Base-by-base conservation (phyloP, 2,113 vertebrate genomes). In the Bolborhynchus lineola region DNA sequence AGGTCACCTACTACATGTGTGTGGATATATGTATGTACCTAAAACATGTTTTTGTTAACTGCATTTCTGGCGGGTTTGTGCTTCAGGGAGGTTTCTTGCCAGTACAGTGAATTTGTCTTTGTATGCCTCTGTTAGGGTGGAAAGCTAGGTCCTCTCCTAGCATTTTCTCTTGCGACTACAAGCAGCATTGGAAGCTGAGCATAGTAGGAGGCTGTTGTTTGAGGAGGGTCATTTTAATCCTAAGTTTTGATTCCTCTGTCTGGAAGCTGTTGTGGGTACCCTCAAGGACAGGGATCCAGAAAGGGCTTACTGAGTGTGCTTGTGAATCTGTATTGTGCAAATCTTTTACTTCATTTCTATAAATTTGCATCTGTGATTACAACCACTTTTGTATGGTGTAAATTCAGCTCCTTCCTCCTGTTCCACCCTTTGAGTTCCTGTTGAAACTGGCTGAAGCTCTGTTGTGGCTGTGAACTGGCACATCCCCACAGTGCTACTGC, bases 291-390 rank as follows among this genome's bases (percentile, higher is more conserved):
- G 78, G 31, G 33, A 1, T 41, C 39, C 60, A 84, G 29, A 3
- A 53, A 8, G 23, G 5, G 26, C 53, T 60, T 6, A 2, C 52
- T 69, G 39, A 5, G 63, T 2, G 0, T 6, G 5, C 41, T 31
- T 19, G 35, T 1, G 0, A 5, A 0, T 4, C 10, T 19, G 14
- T 68, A 49, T 18, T 2, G 0, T 69, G 42, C 41, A 41, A 74
- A 21, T 31, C 39, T 62, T 65, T 13, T 13, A 6, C 35, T 62
- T 84, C 6, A 0, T 29, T 49, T 64, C 80, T 72, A 33, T 28
- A 33, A 42, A 44, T 62, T 57, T 91, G 26, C 60, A 44, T 47
- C 69, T 35, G 37, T 72, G 74, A 44, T 70, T 67, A 1, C 26
- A 70, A 0, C 11, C 17, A 2, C 41, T 84, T 39, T 0, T 7